Percentiles rank a stretch among this genome's conserved stretches.
Evolutionary conservation across 2,113 vertebrate genomes (phyloP).

Genomic region (Enhydra lutris): DNA sequence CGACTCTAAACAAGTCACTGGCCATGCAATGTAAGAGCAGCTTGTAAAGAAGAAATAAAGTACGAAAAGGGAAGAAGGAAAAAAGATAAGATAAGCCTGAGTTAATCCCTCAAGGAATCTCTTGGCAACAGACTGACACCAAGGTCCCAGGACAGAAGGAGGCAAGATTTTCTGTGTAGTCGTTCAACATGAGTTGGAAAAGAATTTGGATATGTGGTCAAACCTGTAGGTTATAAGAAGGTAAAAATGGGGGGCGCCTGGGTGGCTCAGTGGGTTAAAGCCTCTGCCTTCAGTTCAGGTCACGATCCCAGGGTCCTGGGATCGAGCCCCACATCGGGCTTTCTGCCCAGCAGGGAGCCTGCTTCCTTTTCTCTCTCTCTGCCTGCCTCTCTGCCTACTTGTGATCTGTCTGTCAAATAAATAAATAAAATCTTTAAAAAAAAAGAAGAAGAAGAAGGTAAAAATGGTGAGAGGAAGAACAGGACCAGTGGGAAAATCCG

Average conservation of each 20-base stretch:
- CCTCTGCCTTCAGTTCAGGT: no score
- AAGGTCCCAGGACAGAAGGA: not conserved
- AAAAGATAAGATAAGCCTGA: not conserved
- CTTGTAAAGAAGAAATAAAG: not conserved
- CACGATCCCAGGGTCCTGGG: no score
- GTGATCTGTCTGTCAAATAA: no score
- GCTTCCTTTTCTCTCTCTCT: no score
- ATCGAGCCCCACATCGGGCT: no score
- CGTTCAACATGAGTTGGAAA: not conserved
- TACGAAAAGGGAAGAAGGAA: not conserved
- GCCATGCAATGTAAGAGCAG: not conserved
- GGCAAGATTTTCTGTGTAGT: not conserved
- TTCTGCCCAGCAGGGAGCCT: no score
- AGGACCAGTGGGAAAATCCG: not conserved
- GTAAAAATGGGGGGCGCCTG: no score
- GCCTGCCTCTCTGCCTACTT: no score
- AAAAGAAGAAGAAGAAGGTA: no score
- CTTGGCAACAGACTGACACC: not conserved
- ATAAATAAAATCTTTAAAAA: no score
- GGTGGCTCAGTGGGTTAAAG: no score
- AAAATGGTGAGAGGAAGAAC: not conserved
- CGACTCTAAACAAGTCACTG: not conserved
- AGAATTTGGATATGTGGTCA: not conserved
- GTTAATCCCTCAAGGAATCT: not conserved
- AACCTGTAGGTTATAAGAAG: not conserved